Evolutionary conservation across 2,888 invertebrate genomes (phyloP).

Genomic region (Dasysyrphus tricinctus): DNA sequence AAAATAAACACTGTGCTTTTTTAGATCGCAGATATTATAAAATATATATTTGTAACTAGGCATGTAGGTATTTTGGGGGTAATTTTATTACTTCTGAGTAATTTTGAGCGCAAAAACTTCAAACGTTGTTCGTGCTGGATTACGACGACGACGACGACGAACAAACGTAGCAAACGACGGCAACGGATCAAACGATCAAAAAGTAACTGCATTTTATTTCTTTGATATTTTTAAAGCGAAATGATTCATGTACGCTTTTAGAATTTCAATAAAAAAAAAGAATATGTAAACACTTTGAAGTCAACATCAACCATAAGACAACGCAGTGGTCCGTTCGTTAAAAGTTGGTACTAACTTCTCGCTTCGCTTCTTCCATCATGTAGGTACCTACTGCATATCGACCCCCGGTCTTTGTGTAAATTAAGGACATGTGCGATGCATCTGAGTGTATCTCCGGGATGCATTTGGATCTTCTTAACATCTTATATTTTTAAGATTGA

Average conservation of each 20-base stretch:
- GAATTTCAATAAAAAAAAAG: conserved; percentile 36
- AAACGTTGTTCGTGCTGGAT: conserved; percentile 53
- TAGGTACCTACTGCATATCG: neutral
- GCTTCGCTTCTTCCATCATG: neutral
- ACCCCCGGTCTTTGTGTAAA: conserved; percentile 1
- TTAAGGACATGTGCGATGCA: conserved; percentile 56
- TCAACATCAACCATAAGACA: conserved; percentile 33
- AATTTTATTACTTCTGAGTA: conserved; percentile 63
- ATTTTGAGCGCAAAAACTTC: conserved; percentile 55
- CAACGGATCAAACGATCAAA: conserved; percentile 62
- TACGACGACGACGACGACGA: conserved; percentile 24
- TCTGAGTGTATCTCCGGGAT: conserved; percentile 23
- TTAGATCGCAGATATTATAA: conserved; percentile 22
- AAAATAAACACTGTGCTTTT: conserved; percentile 35
- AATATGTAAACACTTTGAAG: conserved; percentile 59
- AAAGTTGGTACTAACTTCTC: conserved; percentile 19
- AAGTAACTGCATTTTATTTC: conserved; percentile 29
- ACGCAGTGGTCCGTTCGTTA: conserved; percentile 21
- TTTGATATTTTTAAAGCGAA: conserved; percentile 28
- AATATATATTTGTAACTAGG: conserved; percentile 21
- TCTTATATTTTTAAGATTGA: conserved; percentile 12
- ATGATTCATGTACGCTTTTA: conserved; percentile 69
- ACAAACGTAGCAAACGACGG: conserved; percentile 41
- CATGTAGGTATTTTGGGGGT: conserved; percentile 18
- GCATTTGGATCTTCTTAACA: conserved; percentile 6